A percentile compares a stretch with the other conserved stretches of the same genome.
phyloP scores from a whole-genome alignment of 2,797 vertebrate genomes.

The Parambassis ranga region DNA sequence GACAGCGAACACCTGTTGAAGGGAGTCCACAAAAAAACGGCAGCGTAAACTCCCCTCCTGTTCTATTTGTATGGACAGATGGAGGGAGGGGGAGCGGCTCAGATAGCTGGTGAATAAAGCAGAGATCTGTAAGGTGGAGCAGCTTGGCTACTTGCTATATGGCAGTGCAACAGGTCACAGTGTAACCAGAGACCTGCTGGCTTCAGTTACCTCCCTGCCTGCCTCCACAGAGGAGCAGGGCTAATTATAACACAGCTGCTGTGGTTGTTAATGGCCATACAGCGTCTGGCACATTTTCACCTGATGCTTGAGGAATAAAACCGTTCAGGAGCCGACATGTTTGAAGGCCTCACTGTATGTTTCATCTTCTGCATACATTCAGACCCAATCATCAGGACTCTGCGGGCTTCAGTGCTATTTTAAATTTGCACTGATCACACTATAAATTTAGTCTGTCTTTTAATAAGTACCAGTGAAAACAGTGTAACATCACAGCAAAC shows the following conservation, averaged over 20 bases:
- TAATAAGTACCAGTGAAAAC: not conserved
- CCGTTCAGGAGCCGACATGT: not conserved
- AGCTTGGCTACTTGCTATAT: constrained; percentile 44
- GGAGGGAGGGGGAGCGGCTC: constrained; percentile 20
- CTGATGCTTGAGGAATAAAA: constrained; percentile 29
- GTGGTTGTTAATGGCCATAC: constrained; percentile 49
- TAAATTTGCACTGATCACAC: not conserved
- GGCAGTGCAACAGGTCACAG: constrained; percentile 54
- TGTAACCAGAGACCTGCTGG: constrained; percentile 71
- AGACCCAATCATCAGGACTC: not conserved
- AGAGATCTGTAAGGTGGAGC: constrained; percentile 30
- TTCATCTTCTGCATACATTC: not conserved
- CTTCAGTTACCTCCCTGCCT: constrained; percentile 67
- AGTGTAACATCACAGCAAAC: not conserved
- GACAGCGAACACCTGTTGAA: not conserved
- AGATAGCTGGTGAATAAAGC: constrained; percentile 55
- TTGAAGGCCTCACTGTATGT: not conserved
- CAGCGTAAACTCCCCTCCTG: constrained; percentile 33
- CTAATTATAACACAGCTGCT: constrained; percentile 72
- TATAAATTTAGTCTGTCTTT: constrained; percentile 5
- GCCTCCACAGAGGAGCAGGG: constrained; percentile 38
- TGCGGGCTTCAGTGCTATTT: not conserved
- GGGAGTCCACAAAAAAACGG: constrained; percentile 17
- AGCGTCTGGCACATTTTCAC: constrained; percentile 48
- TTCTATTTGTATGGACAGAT: constrained; percentile 47